Base-by-base conservation (phyloP, 2,113 vertebrate genomes). In the Cebus imitator region DNA sequence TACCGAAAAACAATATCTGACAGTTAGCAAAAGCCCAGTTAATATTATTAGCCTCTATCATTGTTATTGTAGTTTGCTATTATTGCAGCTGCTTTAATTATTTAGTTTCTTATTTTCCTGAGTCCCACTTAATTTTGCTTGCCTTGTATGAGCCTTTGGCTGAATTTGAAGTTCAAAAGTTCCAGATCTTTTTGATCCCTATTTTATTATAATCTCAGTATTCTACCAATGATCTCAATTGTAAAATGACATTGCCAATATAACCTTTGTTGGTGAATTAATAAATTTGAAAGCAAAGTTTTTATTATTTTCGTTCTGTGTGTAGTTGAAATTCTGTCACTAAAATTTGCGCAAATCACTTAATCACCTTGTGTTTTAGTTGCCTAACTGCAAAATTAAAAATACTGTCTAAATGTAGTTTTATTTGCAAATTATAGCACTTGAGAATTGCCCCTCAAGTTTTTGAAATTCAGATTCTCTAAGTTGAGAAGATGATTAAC, bases 31-130 rank as follows among this genome's bases (percentile, higher is more conserved):
- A 90, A 87, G 40, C 52, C 92, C 70, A 52, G 11, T 61, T 82
- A 94, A 82, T 55, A 75, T n/a, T 73, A 92, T 50, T 75, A 92
- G 76, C 73, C 17, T 76, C 35, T 73, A 8, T 91, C 37, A 32
- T 78, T 79, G 21, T 96, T 89, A 82, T 3, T 86, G 1, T 95
- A n/a, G 5, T 87, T 91, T 58, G 27, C 45, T 90, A 11, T 64
- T 92, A 57, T 84, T 94, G 35, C 37, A 95, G 43, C 40, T 40
- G 30, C 91, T 91, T 90, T 96, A 76, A 92, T 95, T 85, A 58
- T 80, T 91, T 79, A 32, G 9, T 68, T 97, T 92, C 18, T 95
- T 89, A 45, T 25, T 95, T 94, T 93, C 18, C 58, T 58, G 40
- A 97, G 30, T 84, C 70, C 61, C 10, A 55, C 64, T 90, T 92